Percentiles rank a stretch among this genome's conserved stretches.
phyloP scores from a whole-genome alignment of 2,113 vertebrate species.

The Boulengeromyrus knoepffleri region DNA sequence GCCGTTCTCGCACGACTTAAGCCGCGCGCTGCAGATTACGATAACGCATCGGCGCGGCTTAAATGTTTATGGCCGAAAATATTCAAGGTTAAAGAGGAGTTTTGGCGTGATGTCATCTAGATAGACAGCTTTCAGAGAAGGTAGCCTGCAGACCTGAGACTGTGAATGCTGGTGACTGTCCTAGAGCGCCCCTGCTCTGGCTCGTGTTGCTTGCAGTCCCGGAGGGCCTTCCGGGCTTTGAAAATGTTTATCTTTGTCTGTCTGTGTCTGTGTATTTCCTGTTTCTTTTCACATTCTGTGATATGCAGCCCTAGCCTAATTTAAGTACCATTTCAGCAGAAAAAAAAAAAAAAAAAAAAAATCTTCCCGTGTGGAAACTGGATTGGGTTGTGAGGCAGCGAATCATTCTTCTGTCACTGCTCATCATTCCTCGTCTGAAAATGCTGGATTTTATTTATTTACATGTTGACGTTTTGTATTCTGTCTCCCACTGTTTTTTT shows the following conservation, averaged over 20 bases:
- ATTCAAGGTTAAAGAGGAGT: not conserved
- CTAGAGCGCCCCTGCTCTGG: not conserved
- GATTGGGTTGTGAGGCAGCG: not conserved
- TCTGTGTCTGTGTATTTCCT: not conserved
- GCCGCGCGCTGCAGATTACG: not conserved
- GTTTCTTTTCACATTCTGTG: not conserved
- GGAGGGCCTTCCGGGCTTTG: not conserved
- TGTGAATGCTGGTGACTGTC: not conserved
- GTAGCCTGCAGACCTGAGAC: not conserved
- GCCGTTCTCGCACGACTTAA: not conserved
- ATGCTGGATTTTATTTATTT: slow-evolving; percentile 5
- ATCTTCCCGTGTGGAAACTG: not conserved
- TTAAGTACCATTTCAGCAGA: not conserved
- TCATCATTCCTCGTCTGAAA: not conserved
- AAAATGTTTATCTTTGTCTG: not conserved
- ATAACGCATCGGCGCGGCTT: not conserved
- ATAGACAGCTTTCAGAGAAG: not conserved
- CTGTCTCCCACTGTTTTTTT: not conserved
- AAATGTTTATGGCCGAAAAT: not conserved
- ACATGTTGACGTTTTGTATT: not conserved
- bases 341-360: not conserved
- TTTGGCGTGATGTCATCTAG: not conserved
- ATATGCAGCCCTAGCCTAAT: not conserved
- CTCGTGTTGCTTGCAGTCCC: not conserved
- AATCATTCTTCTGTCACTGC: not conserved